phyloP scores from a whole-genome alignment of 2,888 invertebrate species.

The Ophraella communa region DNA sequence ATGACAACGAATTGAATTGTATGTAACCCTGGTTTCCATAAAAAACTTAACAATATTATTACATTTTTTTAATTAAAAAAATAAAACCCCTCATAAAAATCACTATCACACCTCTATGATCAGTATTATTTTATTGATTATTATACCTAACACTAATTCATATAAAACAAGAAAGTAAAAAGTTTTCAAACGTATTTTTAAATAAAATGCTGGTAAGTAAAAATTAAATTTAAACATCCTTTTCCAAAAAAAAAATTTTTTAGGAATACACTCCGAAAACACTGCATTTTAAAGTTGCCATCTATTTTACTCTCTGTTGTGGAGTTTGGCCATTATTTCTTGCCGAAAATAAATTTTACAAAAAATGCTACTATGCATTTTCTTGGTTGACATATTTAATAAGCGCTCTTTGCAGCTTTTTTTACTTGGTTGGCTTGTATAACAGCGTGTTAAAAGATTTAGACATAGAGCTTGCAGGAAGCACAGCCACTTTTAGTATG shows the following conservation, averaged over 20 bases:
- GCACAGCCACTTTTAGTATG: neutral
- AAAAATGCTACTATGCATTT: neutral
- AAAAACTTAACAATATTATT: no score
- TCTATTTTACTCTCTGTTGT: neutral
- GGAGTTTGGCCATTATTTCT: neutral
- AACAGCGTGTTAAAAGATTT: neutral
- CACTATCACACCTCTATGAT: no score
- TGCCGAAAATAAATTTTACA: neutral
- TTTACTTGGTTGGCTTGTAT: neutral
- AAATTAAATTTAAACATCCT: no score
- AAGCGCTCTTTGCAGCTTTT: neutral
- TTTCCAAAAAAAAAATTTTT: neutral
- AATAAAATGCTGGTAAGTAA: no score
- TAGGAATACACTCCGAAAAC: neutral
- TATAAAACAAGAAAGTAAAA: no score
- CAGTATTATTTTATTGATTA: no score
- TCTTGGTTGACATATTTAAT: neutral
- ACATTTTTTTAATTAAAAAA: no score
- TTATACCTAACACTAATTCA: no score
- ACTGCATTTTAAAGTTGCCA: neutral
- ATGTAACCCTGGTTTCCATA: no score
- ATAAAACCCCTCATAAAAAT: no score
- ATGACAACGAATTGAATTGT: no score
- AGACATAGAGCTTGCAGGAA: neutral
- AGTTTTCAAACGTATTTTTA: no score